A percentile compares a stretch with the other conserved stretches of the same genome.
These are phyloP conservation scores for Trinorchestia longiramus DNA, from an alignment of 1,140 invertebrate genomes.

Conservation along the genomic window DNA sequence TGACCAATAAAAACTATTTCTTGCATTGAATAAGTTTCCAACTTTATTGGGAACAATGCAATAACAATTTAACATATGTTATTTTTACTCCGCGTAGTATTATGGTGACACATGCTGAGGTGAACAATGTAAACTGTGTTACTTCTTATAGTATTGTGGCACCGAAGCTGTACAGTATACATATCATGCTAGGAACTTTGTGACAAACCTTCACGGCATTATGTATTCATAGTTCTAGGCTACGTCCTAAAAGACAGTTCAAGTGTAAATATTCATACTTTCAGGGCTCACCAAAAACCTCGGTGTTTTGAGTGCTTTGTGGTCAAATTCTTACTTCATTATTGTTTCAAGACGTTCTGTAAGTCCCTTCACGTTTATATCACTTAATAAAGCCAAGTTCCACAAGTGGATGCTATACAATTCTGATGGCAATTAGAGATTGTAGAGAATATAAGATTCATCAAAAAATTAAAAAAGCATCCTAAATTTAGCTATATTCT, in stretches of 20 bases:
- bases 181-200: background rate
- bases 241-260: background rate
- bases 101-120: too few relatives aligned
- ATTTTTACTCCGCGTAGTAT: too few relatives aligned
- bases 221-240: background rate
- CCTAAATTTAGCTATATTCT: too few relatives aligned
- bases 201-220: background rate
- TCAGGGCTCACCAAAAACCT: background rate
- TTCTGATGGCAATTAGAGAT: too few relatives aligned
- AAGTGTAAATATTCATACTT: background rate
- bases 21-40: too few relatives aligned
- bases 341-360: background rate
- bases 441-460: too few relatives aligned
- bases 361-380: background rate
- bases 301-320: background rate
- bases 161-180: background rate
- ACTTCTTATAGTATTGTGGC: background rate
- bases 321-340: background rate
- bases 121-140: background rate
- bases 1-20: too few relatives aligned
- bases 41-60: too few relatives aligned
- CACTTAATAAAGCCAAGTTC: background rate
- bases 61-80: too few relatives aligned
- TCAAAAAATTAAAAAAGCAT: too few relatives aligned
- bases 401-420: too few relatives aligned